A percentile compares a stretch with the other conserved stretches of the same genome.
phyloP scores from a whole-genome alignment of 2,113 vertebrate genomes.

The Muntiacus muntjak region DNA sequence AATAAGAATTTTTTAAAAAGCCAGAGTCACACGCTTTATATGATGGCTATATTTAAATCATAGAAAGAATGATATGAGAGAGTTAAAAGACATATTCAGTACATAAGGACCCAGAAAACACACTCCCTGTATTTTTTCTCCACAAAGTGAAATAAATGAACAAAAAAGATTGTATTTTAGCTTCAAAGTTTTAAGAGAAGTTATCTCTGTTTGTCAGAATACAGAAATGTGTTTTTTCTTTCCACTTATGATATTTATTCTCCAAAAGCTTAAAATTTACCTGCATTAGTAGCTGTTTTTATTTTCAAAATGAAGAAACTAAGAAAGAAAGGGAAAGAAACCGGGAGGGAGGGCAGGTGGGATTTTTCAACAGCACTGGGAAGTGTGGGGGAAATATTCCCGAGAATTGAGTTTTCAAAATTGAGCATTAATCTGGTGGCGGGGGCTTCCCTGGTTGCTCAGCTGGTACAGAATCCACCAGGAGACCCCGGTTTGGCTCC shows the following conservation, averaged over 20 bases:
- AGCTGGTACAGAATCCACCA: neutral
- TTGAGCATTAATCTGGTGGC: neutral
- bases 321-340: neutral
- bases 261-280: neutral
- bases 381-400: neutral
- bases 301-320: neutral
- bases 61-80: neutral
- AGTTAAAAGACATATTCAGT: neutral
- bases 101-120: neutral
- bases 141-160: neutral
- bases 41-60: neutral
- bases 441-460: neutral
- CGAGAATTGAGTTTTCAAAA: neutral
- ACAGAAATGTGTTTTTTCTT: neutral
- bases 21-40: neutral
- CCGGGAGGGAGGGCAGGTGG: fast-evolving
- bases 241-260: neutral
- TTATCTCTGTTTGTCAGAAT: neutral
- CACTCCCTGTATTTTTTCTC: neutral
- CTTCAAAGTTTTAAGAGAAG: neutral
- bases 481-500: neutral
- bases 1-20: neutral
- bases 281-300: neutral
- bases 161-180: neutral
- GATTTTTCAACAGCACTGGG: too few species aligned